Evolutionary conservation across 2,797 vertebrate genomes (phyloP).

Genomic region (Otolemur crassicaudatus): DNA sequence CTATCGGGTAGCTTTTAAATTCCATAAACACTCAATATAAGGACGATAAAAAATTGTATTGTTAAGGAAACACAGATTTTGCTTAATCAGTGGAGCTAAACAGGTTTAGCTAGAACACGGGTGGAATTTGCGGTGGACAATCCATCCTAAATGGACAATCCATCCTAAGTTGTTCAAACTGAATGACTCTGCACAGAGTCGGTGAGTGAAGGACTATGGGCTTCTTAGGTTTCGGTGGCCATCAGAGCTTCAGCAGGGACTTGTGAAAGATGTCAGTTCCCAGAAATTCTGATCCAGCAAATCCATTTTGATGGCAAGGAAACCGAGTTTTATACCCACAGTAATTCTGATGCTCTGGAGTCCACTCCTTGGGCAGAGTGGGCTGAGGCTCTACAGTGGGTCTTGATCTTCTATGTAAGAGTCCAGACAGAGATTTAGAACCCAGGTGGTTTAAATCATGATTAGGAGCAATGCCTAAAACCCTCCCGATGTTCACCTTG

Average conservation of each 20-base stretch:
- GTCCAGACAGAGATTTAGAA: background rate
- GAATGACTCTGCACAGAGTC: background rate
- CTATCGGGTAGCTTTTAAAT: conserved; percentile 45
- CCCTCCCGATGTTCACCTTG: background rate
- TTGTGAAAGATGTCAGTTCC: background rate
- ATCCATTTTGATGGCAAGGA: background rate
- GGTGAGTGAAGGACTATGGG: background rate
- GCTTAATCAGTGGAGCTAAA: conserved; percentile 15
- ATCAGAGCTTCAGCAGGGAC: too few species aligned
- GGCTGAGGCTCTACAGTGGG: background rate
- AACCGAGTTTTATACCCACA: background rate
- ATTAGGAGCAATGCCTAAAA: background rate
- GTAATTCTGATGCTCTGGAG: background rate
- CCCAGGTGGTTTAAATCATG: background rate
- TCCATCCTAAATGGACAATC: background rate
- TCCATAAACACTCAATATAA: conserved; percentile 11
- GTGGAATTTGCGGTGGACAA: background rate
- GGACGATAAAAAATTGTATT: background rate
- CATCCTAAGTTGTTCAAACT: background rate
- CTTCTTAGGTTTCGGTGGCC: background rate
- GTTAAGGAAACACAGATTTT: conserved; percentile 62
- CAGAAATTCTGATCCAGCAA: conserved; percentile 19
- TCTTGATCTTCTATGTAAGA: background rate
- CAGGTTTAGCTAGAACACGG: conserved; percentile 4
- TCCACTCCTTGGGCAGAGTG: background rate